These are phyloP conservation scores for Acinonyx jubatus DNA, from an alignment of 2,113 vertebrate species.

Conservation along the genomic window DNA sequence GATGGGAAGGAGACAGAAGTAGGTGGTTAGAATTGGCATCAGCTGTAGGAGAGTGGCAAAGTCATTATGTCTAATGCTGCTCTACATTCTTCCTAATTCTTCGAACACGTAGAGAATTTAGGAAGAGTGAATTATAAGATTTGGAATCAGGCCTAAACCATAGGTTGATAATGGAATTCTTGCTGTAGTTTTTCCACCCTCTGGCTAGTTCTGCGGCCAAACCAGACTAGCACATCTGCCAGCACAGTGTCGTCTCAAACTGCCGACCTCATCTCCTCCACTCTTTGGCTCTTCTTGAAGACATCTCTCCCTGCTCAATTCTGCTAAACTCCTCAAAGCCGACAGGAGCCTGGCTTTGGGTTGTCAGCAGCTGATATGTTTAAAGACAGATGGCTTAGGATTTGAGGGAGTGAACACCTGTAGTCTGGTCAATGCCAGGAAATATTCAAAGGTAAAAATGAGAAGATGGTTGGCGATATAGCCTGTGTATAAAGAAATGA, in stretches of 20 bases:
- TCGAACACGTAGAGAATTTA: constrained; percentile 23
- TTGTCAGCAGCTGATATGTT: neutral
- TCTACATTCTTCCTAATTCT: neutral
- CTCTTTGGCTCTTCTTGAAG: neutral
- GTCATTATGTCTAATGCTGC: neutral
- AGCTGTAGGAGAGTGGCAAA: neutral
- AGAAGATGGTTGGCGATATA: neutral
- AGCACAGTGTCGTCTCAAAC: neutral
- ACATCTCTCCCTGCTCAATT: neutral
- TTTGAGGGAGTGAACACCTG: constrained; percentile 39
- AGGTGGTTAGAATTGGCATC: neutral
- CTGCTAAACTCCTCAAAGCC: neutral
- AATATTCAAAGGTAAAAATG: neutral
- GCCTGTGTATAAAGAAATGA: neutral
- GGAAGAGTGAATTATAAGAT: neutral
- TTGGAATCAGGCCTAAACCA: neutral
- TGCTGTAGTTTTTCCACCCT: neutral
- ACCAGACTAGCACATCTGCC: neutral
- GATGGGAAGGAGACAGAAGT: neutral
- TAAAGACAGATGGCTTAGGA: constrained; percentile 56
- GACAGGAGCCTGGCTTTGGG: neutral
- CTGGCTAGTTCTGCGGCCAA: neutral
- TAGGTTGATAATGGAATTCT: constrained; percentile 12
- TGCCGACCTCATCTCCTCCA: fast-evolving
- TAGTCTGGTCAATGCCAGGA: neutral